phyloP scores from a whole-genome alignment of 2,888 invertebrate species.

The Chalcosyrphus nemorum region DNA sequence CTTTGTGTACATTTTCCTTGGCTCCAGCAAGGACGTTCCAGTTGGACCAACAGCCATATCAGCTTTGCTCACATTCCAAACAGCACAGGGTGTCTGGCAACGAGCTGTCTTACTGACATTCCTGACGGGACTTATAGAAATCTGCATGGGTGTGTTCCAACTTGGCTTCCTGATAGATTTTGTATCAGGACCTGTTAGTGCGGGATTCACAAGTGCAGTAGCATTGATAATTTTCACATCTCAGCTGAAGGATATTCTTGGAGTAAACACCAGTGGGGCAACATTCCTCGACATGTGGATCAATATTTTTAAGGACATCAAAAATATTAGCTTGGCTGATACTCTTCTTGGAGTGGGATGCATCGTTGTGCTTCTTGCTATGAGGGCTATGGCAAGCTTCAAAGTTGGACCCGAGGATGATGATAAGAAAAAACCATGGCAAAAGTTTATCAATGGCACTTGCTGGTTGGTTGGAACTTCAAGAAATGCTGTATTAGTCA shows the following conservation, averaged over 20 bases:
- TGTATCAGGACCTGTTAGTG: conserved; percentile 94
- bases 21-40: conserved; percentile 95
- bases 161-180: conserved; percentile 94
- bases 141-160: conserved; percentile 91
- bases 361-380: conserved; percentile 87
- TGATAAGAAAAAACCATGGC: conserved; percentile 83
- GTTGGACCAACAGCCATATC: conserved; percentile 97
- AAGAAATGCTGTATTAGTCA: conserved; percentile 92
- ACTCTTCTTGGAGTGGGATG: conserved; percentile 89
- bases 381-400: conserved; percentile 89
- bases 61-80: conserved; percentile 92
- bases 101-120: conserved; percentile 89
- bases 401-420: conserved; percentile 84
- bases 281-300: conserved; percentile 92
- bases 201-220: conserved; percentile 94
- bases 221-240: conserved; percentile 94
- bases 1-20: conserved; percentile 94
- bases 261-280: conserved; percentile 87
- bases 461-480: conserved; percentile 91
- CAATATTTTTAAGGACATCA: conserved; percentile 87
- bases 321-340: conserved; percentile 88
- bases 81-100: conserved; percentile 86
- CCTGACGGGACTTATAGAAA: conserved; percentile 88
- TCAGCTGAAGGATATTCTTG: conserved; percentile 92
- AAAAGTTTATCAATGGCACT: conserved; percentile 85